These are phyloP conservation scores for Sphenodon punctatus DNA, from an alignment of 2,797 vertebrate species.

Conservation along the genomic window DNA sequence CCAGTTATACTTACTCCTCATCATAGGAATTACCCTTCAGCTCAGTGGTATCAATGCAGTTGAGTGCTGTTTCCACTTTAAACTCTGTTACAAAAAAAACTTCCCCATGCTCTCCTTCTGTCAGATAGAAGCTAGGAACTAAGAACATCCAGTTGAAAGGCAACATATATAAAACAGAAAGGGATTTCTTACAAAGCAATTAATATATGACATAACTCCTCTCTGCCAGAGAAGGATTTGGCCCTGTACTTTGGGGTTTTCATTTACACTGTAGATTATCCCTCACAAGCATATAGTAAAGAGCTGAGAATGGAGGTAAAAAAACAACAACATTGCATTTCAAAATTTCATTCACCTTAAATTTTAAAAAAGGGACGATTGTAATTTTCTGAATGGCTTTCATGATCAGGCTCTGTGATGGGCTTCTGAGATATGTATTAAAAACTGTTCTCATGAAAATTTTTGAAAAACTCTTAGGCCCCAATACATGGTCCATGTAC, in stretches of 20 bases:
- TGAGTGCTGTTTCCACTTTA: background rate
- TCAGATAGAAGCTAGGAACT: too few relatives aligned
- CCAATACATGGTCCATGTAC: too few relatives aligned
- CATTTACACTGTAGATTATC: background rate
- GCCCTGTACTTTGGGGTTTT: too few relatives aligned
- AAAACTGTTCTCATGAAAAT: background rate
- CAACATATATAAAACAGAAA: too few relatives aligned
- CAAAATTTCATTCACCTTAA: background rate
- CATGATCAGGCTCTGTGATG: background rate
- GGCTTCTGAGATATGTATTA: background rate
- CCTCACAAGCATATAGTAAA: background rate
- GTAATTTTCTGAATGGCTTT: background rate
- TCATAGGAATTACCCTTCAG: fast-evolving
- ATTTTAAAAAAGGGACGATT: background rate
- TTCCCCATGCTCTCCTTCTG: too few relatives aligned
- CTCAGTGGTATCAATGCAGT: background rate
- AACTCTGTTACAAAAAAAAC: too few relatives aligned
- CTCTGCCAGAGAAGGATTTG: too few relatives aligned
- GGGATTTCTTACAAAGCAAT: too few relatives aligned
- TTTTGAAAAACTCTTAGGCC: background rate
- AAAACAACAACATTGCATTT: background rate
- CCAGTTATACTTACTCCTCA: constrained; percentile 63
- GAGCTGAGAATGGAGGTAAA: background rate
- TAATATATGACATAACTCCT: too few relatives aligned
- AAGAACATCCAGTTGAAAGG: too few relatives aligned